phyloP scores from a whole-genome alignment of 2,888 invertebrate genomes.

The Plagodis dolabraria region DNA sequence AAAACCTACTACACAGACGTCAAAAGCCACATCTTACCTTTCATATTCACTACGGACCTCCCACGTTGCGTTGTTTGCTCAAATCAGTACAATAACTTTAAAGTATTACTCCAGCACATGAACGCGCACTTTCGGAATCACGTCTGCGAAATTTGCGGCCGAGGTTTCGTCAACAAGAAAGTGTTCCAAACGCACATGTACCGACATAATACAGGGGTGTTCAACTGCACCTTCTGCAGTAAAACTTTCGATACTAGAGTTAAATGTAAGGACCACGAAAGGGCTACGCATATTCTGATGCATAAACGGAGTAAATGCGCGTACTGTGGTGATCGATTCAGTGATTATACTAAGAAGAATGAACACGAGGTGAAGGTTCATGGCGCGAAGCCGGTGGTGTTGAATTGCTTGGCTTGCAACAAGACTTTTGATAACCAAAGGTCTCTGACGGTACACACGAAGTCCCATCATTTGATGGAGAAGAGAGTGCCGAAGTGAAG shows the following conservation, averaged over 20 bases:
- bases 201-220: conserved; percentile 61
- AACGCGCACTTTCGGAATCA: conserved; percentile 68
- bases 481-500: conserved; percentile 33
- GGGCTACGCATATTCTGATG: conserved; percentile 49
- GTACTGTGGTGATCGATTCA: conserved; percentile 65
- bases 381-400: conserved; percentile 63
- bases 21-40: conserved; percentile 56
- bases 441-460: conserved; percentile 73
- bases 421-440: conserved; percentile 77
- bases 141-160: conserved; percentile 77
- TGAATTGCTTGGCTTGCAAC: conserved; percentile 75
- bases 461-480: conserved; percentile 62
- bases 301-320: conserved; percentile 59
- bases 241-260: conserved; percentile 57
- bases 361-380: conserved; percentile 65
- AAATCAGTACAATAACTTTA: conserved; percentile 52
- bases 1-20: conserved; percentile 45
- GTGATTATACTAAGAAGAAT: conserved; percentile 68
- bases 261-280: conserved; percentile 53
- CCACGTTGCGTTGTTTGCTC: conserved; percentile 48
- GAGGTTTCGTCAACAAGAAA: conserved; percentile 67
- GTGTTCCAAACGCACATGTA: conserved; percentile 55
- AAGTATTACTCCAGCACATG: conserved; percentile 63
- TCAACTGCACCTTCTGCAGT: conserved; percentile 49
- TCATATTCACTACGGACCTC: conserved; percentile 47